Conservation (phyloP, 2,888 invertebrate genomes). For the Marasmarcha lunaedactyla region DNA sequence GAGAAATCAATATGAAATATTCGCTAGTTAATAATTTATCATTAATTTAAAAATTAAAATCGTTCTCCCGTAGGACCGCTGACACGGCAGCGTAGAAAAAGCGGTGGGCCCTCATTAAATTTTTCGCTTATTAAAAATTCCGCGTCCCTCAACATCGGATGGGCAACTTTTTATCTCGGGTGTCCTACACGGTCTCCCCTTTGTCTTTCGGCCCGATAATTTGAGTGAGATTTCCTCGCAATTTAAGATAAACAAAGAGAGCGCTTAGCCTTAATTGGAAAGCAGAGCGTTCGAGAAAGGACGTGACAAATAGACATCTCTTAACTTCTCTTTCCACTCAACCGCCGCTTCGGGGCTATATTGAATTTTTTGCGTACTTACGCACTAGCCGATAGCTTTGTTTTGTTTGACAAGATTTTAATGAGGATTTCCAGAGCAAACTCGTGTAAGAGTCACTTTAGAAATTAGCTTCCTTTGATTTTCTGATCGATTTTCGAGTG, state of each 20-base stretch:
- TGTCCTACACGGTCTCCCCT: constrained; percentile 55
- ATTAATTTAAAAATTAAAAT: constrained; percentile 27
- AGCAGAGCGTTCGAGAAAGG: constrained; percentile 67
- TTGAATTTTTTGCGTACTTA: constrained; percentile 56
- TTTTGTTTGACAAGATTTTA: constrained; percentile 61
- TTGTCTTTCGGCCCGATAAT: constrained; percentile 66
- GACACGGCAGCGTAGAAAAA: constrained; percentile 36
- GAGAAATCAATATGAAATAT: too few species aligned
- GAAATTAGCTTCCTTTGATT: not conserved
- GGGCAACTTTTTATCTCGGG: constrained; percentile 60
- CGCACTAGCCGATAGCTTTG: constrained; percentile 40
- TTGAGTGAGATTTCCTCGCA: constrained; percentile 71
- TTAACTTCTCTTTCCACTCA: constrained; percentile 69
- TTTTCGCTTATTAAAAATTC: constrained; percentile 71
- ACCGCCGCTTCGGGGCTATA: constrained; percentile 52
- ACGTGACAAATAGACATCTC: constrained; percentile 72
- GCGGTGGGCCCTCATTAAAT: constrained; percentile 59
- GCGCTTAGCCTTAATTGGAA: constrained; percentile 71
- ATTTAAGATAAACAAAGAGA: constrained; percentile 71
- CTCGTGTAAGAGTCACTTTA: not conserved
- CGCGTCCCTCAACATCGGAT: constrained; percentile 51
- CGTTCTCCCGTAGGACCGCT: constrained; percentile 32
- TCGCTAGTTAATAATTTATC: constrained; percentile 22
- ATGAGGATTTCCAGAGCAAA: constrained; percentile 32
- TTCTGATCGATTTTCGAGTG: too few species aligned